Percentiles rank a stretch among this genome's conserved stretches.
Evolutionary conservation across 2,888 invertebrate species (phyloP).

Genomic region (Agapostemon virescens): DNA sequence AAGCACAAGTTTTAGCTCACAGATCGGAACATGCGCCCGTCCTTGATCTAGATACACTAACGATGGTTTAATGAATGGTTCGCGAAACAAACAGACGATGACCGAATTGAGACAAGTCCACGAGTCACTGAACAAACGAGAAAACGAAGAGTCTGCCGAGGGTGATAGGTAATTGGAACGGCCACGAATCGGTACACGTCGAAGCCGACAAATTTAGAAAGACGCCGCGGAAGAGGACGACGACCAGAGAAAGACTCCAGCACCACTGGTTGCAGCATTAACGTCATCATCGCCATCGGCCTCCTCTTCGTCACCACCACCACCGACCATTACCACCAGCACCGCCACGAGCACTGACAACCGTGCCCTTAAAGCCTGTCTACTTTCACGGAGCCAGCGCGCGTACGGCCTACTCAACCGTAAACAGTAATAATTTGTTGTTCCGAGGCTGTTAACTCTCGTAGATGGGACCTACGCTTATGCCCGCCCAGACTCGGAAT

Average conservation of each 20-base stretch:
- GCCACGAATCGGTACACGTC: background rate
- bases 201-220: constrained; percentile 36
- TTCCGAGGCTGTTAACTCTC: constrained; percentile 30
- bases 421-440: constrained; percentile 49
- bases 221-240: constrained; percentile 42
- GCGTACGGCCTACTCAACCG: constrained; percentile 33
- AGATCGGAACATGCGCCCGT: background rate
- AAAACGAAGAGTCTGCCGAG: background rate
- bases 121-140: background rate
- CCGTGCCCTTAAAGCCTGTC: constrained; percentile 51
- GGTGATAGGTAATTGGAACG: background rate
- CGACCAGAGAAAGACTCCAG: constrained; percentile 60
- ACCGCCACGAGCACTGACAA: constrained; percentile 26
- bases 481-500: background rate
- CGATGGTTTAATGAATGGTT: background rate
- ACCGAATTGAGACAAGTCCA: background rate
- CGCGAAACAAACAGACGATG: background rate
- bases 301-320: constrained; percentile 57
- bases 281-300: constrained; percentile 72
- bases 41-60: background rate
- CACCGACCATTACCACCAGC: constrained; percentile 40
- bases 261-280: constrained; percentile 65
- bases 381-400: constrained; percentile 46
- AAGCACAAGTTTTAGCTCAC: background rate
- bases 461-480: background rate